phyloP scores from a whole-genome alignment of 2,888 invertebrate genomes.

The Vesta saturnalis region DNA sequence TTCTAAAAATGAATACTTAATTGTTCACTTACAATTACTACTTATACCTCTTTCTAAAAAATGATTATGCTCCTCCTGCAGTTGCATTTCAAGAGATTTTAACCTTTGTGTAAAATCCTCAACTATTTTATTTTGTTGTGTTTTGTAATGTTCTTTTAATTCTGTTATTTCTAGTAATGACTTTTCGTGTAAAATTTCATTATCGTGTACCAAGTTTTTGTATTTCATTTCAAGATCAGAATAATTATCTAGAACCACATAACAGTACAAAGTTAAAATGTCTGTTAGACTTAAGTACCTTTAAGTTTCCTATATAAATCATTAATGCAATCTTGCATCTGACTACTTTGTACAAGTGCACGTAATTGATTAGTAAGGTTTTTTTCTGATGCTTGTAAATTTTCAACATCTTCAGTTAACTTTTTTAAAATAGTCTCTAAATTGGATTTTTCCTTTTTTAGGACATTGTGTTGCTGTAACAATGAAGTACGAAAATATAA shows the following conservation, averaged over 20 bases:
- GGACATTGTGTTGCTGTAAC: slow-evolving; percentile 20
- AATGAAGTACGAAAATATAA: neutral
- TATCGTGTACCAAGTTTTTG: neutral
- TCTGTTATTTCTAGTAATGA: neutral
- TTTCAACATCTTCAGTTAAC: slow-evolving; percentile 10
- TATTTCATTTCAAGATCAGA: neutral
- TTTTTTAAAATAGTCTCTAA: neutral
- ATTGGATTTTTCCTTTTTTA: neutral
- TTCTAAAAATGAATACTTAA: slow-evolving; percentile 22
- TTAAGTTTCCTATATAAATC: slow-evolving; percentile 17
- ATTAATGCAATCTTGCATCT: slow-evolving; percentile 7
- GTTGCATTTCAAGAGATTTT: neutral
- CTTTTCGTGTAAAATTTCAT: neutral
- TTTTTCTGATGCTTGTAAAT: slow-evolving; percentile 14
- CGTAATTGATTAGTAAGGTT: slow-evolving; percentile 13
- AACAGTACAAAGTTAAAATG: neutral
- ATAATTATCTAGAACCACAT: neutral
- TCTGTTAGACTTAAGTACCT: slow-evolving; percentile 4
- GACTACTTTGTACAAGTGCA: neutral
- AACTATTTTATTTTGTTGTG: neutral
- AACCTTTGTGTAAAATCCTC: neutral
- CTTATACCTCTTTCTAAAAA: neutral
- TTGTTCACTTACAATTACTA: neutral
- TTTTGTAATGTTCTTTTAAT: neutral
- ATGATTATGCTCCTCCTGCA: neutral